Percentiles rank a stretch among this genome's conserved stretches.
Evolutionary conservation across 2,888 invertebrate genomes (phyloP).

Genomic region (Amphipyra berbera): DNA sequence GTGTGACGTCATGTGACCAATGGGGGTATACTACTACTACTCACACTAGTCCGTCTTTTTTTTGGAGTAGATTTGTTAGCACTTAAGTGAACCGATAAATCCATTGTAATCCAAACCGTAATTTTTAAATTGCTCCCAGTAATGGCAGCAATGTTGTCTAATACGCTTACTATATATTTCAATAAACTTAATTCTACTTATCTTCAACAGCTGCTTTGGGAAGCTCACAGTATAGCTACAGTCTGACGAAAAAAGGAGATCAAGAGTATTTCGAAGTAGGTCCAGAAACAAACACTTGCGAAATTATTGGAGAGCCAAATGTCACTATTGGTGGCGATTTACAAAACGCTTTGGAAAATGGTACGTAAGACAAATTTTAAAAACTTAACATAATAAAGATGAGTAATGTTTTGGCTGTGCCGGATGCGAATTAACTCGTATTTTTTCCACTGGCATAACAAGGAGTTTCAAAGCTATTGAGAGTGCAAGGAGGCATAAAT

Average conservation of each 20-base stretch:
- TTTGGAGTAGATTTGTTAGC: no score
- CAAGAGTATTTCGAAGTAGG: constrained; percentile 76
- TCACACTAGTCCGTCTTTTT: no score
- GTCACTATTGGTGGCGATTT: constrained; percentile 64
- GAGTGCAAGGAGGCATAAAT: constrained; percentile 17
- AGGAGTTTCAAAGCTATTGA: constrained; percentile 8
- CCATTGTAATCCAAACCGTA: no score
- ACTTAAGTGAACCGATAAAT: no score
- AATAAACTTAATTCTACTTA: not conserved
- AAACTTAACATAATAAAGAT: not conserved
- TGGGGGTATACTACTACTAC: no score
- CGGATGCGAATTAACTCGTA: not conserved
- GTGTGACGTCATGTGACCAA: no score
- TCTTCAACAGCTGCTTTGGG: constrained; percentile 69
- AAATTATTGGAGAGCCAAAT: constrained; percentile 65
- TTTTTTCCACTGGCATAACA: not conserved
- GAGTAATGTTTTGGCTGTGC: not conserved
- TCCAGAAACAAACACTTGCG: constrained; percentile 76
- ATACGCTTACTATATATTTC: no score
- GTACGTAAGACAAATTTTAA: constrained; percentile 55
- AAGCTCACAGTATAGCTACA: constrained; percentile 74
- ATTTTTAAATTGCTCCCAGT: no score
- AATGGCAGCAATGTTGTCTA: no score
- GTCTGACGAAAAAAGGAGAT: constrained; percentile 66
- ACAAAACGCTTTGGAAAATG: constrained; percentile 59